Evolutionary conservation across 2,888 invertebrate genomes (phyloP), one percentile per base, ranked within the genome.

Genomic region (Stenodera caucasica): DNA sequence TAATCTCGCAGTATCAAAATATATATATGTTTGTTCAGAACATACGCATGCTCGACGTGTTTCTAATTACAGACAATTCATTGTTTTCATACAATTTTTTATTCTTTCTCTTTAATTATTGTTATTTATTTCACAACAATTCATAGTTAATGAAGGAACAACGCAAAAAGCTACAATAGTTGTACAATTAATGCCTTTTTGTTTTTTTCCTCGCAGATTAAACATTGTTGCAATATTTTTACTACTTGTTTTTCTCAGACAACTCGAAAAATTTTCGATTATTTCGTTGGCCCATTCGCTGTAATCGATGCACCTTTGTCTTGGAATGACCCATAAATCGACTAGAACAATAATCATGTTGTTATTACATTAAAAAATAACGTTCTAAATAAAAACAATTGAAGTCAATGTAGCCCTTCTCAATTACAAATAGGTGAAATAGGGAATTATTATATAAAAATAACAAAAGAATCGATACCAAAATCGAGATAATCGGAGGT

Each of bases 11-110:
- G 15, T 40, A 7, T 40, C 40, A n/a, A 40, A 40, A 40, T 40
- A 15, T 40, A 40, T 40, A 15, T 40, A 15, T 15, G 40, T 40
- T 40, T n/a, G n/a, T 40, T n/a, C n/a, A n/a, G n/a, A 3, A n/a
- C 52, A 45, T 26, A 60, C 60, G 60, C 60, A 60, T 60, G 60
- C 60, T 52, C 60, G 14, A n/a, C 40, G 40, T 15, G 4, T 40
- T 40, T 40, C 40, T 40, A 15, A 40, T 40, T 40, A 40, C 15
- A n/a, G n/a, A n/a, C n/a, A n/a, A n/a, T 40, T 14, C 15, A 14
- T 5, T 40, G 15, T 14, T 14, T 40, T 40, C 14, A 14, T 14
- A 40, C 40, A 40, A 40, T 40, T 40, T 7, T 5, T 40, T 40
- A 40, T 7, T 40, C 15, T 40, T 40, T 40, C 2, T 3, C 15